Conservation (phyloP, 2,113 vertebrate genomes). For the Gila orcuttii region DNA sequence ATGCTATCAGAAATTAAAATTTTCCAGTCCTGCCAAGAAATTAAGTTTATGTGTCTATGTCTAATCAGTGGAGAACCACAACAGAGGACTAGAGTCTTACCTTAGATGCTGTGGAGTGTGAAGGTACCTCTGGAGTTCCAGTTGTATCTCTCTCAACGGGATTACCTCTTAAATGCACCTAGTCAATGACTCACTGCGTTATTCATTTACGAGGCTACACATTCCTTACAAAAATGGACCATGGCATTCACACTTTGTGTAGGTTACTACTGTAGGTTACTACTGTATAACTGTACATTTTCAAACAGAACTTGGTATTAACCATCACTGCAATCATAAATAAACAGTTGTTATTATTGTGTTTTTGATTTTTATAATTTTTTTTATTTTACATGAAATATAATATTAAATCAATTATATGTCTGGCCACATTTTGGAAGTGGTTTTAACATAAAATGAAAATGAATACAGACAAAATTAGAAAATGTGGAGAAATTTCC, state of each 20-base stretch:
- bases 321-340: background rate
- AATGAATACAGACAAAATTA: background rate
- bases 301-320: background rate
- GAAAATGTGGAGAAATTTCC: background rate
- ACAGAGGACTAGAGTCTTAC: background rate
- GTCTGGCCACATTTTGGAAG: background rate
- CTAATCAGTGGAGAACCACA: background rate
- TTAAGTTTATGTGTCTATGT: background rate
- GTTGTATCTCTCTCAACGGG: background rate
- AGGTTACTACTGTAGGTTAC: background rate
- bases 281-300: background rate
- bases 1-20: background rate
- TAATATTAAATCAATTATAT: no score
- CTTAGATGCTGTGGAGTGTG: background rate
- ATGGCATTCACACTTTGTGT: background rate
- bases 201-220: background rate
- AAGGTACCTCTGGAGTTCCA: background rate
- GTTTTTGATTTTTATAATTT: background rate
- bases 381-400: no score
- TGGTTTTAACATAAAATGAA: background rate
- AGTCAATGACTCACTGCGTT: constrained; percentile 33
- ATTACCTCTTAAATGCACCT: constrained; percentile 25
- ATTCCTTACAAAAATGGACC: background rate
- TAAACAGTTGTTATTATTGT: background rate
- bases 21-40: background rate